Conservation (phyloP, 92 coral and sea anemone genomes). For the Palythoa heliodiscus region DNA sequence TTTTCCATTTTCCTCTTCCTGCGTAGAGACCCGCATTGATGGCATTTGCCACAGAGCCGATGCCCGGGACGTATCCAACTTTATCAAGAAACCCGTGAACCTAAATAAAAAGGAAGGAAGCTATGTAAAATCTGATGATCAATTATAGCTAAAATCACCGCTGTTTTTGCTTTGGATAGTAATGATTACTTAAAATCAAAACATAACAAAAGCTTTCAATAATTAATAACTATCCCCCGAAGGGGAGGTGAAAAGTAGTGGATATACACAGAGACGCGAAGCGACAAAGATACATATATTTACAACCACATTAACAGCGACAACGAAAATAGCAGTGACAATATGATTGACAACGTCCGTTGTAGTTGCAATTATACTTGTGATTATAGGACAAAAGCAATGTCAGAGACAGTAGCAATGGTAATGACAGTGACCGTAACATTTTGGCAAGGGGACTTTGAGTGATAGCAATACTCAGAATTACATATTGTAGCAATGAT, state of each 20-base stretch:
- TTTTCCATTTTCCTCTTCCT: constrained; percentile 38
- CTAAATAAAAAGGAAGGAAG: not conserved
- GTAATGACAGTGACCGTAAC: not conserved
- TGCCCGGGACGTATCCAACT: constrained; percentile 34
- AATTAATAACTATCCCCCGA: no score
- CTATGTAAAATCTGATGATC: not conserved
- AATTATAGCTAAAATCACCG: not conserved
- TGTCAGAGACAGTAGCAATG: not conserved
- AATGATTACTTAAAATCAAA: not conserved
- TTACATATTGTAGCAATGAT: not conserved
- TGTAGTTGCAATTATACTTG: no score
- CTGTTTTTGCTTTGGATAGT: not conserved
- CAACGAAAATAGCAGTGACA: no score
- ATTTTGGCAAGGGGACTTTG: not conserved
- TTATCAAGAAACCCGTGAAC: constrained; percentile 38
- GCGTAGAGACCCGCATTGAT: constrained; percentile 42
- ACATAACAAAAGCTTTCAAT: no score
- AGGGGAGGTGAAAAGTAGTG: no score
- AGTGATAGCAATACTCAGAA: not conserved
- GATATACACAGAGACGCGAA: no score
- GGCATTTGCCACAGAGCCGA: constrained; percentile 34
- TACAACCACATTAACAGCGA: not conserved
- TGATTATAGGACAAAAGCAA: not conserved
- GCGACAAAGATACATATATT: not conserved
- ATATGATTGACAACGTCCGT: no score